These are phyloP conservation scores for Ruditapes philippinarum DNA, from an alignment of 1,140 invertebrate species.

Conservation along the genomic window DNA sequence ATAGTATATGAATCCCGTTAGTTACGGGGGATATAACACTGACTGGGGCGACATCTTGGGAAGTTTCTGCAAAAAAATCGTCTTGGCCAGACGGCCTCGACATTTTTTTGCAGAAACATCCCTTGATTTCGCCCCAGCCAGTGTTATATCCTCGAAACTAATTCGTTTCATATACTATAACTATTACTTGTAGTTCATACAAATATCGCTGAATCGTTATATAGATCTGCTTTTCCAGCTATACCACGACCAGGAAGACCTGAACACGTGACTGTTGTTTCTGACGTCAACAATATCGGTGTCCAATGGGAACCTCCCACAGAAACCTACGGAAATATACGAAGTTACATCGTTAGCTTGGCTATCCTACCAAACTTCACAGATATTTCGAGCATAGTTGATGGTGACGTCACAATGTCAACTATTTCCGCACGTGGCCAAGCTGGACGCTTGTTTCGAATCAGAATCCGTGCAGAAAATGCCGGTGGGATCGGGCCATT, in stretches of 20 bases:
- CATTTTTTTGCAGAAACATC: too few relatives aligned
- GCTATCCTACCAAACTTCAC: slow-evolving; percentile 17
- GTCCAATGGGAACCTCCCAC: slow-evolving; percentile 29
- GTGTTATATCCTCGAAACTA: too few relatives aligned
- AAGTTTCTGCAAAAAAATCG: too few relatives aligned
- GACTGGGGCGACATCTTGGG: too few relatives aligned
- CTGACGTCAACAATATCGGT: slow-evolving; percentile 25
- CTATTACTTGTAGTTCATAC: too few relatives aligned
- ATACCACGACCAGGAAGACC: slow-evolving; percentile 6
- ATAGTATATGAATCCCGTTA: too few relatives aligned
- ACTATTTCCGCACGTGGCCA: background rate
- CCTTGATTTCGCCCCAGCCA: too few relatives aligned
- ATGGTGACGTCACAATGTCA: slow-evolving; percentile 17
- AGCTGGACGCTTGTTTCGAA: slow-evolving; percentile 10
- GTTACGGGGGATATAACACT: too few relatives aligned
- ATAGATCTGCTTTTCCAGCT: slow-evolving; percentile 18
- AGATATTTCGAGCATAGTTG: background rate
- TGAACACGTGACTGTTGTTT: background rate
- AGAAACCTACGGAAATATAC: slow-evolving; percentile 31
- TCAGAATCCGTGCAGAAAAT: slow-evolving; percentile 20
- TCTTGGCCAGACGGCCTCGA: too few relatives aligned
- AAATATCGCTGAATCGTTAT: too few relatives aligned
- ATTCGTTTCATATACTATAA: too few relatives aligned
- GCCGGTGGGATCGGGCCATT: background rate
- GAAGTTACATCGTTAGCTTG: slow-evolving; percentile 26